phyloP scores from a whole-genome alignment of 2,113 vertebrate species.

The Coreoperca whiteheadi region DNA sequence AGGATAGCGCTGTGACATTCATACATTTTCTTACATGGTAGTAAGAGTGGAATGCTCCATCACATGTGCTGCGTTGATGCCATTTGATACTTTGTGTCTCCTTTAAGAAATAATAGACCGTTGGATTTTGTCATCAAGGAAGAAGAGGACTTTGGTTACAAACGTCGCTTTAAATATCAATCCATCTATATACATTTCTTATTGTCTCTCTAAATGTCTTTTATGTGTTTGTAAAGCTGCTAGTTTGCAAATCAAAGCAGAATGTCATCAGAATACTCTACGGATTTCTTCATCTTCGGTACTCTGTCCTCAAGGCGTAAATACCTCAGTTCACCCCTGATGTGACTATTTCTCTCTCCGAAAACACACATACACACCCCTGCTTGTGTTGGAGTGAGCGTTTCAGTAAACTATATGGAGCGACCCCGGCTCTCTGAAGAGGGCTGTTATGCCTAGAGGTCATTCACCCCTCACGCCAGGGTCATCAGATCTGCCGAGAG shows the following conservation, averaged over 20 bases:
- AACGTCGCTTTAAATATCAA: conserved; percentile 25
- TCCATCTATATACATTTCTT: too few species aligned
- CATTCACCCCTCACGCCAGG: conserved; percentile 31
- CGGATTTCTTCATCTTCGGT: neutral
- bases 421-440: conserved; percentile 10
- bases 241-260: neutral
- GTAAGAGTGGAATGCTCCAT: neutral
- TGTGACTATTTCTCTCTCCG: neutral
- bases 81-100: neutral
- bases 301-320: conserved; percentile 16
- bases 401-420: conserved; percentile 21
- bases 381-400: conserved; percentile 32
- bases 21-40: neutral
- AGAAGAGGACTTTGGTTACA: conserved; percentile 16
- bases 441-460: conserved; percentile 32
- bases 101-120: neutral
- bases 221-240: neutral
- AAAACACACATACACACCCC: neutral
- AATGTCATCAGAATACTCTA: neutral
- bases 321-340: conserved; percentile 30
- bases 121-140: neutral
- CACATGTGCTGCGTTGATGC: neutral
- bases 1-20: neutral
- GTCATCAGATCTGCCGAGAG: conserved; percentile 27
- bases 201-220: too few species aligned